Percentiles rank a stretch among this genome's conserved stretches.
phyloP scores from a whole-genome alignment of 2,113 vertebrate species.

The Pseudois nayaur region DNA sequence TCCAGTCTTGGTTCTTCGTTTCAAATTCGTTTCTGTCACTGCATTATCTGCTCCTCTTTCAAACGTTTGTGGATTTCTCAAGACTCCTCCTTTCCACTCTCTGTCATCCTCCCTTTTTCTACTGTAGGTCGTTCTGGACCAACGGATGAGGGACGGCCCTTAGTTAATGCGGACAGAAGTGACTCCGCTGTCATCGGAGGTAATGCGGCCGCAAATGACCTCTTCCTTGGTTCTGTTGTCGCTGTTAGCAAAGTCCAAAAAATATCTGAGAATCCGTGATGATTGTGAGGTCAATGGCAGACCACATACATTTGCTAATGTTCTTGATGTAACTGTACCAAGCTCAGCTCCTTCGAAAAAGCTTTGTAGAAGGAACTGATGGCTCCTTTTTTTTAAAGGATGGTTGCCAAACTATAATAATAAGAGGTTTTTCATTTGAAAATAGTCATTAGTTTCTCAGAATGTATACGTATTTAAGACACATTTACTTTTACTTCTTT shows the following conservation, averaged over 20 bases:
- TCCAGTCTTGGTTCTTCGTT: not conserved
- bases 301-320: not conserved
- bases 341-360: rapidly evolving
- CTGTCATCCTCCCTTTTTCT: constrained; percentile 37
- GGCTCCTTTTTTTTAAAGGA: not conserved
- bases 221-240: not conserved
- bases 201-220: constrained; percentile 74
- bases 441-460: not conserved
- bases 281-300: not conserved
- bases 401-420: not conserved
- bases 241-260: not conserved
- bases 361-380: not conserved
- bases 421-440: not conserved
- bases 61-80: not conserved
- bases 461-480: not conserved
- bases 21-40: not conserved
- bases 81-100: not conserved
- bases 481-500: not conserved
- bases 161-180: constrained; percentile 84
- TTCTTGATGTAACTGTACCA: not conserved
- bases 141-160: constrained; percentile 82
- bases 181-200: constrained; percentile 92
- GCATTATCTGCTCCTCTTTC: too few relatives aligned
- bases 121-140: constrained; percentile 88
- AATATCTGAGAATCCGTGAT: not conserved